phyloP scores from a whole-genome alignment of 2,113 vertebrate genomes.

The Plecotus auritus region DNA sequence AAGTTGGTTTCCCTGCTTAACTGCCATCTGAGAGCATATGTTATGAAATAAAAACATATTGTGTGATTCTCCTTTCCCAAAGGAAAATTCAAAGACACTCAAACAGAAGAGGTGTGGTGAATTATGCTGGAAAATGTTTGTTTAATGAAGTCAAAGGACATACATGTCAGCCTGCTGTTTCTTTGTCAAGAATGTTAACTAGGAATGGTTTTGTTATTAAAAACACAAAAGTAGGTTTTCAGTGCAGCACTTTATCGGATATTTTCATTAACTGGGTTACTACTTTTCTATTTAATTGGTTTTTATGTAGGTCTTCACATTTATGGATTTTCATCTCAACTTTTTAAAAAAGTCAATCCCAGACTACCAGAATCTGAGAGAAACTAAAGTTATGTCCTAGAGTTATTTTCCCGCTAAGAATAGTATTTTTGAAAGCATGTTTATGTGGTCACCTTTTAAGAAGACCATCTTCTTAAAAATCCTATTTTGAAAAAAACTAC shows the following conservation, averaged over 20 bases:
- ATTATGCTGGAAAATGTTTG: not conserved
- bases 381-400: not conserved
- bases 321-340: not conserved
- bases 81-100: not conserved
- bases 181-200: not conserved
- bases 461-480: not conserved
- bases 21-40: conserved; percentile 84
- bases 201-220: conserved; percentile 9
- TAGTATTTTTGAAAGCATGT: not conserved
- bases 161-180: not conserved
- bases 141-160: conserved; percentile 1
- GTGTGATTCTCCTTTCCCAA: not conserved
- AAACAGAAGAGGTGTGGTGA: not conserved
- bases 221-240: not conserved
- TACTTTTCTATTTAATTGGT: not conserved
- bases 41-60: not conserved
- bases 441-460: not conserved
- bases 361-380: not conserved
- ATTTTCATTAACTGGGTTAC: conserved; percentile 18
- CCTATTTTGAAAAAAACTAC: not conserved
- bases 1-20: conserved; percentile 92
- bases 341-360: not conserved
- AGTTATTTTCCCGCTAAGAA: not conserved
- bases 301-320: not conserved
- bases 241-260: not conserved